phyloP scores from a whole-genome alignment of 2,113 vertebrate species.

The Epinephelus lanceolatus region DNA sequence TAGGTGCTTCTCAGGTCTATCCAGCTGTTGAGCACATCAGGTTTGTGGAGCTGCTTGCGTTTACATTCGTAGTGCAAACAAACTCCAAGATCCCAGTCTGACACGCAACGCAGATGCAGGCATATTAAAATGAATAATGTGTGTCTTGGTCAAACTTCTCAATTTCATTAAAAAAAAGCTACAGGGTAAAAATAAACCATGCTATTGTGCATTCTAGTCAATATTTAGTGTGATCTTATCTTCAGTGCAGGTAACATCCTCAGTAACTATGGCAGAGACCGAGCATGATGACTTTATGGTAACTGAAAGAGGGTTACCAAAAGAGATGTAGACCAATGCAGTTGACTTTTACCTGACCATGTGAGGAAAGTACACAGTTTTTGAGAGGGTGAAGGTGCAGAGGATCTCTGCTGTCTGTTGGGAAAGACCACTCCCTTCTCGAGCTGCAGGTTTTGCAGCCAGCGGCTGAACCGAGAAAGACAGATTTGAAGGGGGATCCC shows the following conservation, averaged over 20 bases:
- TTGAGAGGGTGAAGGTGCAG: constrained; percentile 37
- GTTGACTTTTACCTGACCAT: constrained; percentile 91
- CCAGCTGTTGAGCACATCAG: constrained; percentile 92
- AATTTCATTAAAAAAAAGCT: neutral
- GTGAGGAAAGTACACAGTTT: constrained; percentile 92
- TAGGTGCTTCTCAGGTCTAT: constrained; percentile 95
- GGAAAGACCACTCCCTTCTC: constrained; percentile 87
- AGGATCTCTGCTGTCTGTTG: constrained; percentile 35
- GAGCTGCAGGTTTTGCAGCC: constrained; percentile 89
- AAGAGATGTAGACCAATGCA: neutral
- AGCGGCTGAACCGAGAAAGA: constrained; percentile 92
- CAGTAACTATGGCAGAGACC: neutral
- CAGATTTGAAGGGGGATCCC: constrained; percentile 92
- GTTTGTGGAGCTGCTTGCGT: constrained; percentile 94
- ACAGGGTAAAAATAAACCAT: neutral
- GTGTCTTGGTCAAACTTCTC: neutral
- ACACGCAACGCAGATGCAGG: constrained; percentile 31
- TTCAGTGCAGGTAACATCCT: neutral
- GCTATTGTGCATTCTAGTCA: neutral
- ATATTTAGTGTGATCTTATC: neutral
- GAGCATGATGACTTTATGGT: neutral
- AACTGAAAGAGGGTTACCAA: neutral
- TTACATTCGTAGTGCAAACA: constrained; percentile 96
- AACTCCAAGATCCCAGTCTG: constrained; percentile 97
- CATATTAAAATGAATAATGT: neutral